These are phyloP conservation scores for Eriocheir sinensis DNA, from an alignment of 1,140 invertebrate species.

Conservation along the genomic window DNA sequence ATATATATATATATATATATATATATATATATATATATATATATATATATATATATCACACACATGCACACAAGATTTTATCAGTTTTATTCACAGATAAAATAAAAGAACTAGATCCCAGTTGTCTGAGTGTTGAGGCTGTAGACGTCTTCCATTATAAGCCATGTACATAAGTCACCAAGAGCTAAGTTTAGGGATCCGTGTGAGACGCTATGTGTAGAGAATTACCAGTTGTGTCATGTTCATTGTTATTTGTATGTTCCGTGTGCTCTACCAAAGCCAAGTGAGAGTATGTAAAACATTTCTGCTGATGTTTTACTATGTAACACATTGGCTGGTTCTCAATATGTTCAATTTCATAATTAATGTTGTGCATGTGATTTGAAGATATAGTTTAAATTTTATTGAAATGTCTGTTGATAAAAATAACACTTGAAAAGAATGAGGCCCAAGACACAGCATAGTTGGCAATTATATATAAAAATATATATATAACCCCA, in stretches of 20 bases:
- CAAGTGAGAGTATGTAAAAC: too few species aligned
- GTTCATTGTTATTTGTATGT: not conserved
- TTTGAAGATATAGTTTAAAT: too few species aligned
- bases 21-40: slow-evolving; percentile 48
- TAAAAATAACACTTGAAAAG: too few species aligned
- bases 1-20: slow-evolving; percentile 55
- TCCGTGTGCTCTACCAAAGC: not conserved
- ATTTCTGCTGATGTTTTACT: too few species aligned
- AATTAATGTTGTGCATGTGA: too few species aligned
- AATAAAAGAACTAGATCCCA: not conserved
- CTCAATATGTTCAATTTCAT: too few species aligned
- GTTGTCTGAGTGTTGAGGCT: not conserved
- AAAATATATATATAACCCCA: too few species aligned
- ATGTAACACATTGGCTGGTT: too few species aligned
- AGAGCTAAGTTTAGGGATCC: not conserved
- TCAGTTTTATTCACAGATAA: not conserved
- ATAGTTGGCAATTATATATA: too few species aligned
- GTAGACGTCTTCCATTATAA: not conserved
- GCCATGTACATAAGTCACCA: not conserved
- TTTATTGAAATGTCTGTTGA: too few species aligned
- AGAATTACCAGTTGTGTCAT: not conserved
- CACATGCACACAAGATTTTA: not conserved
- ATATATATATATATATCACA: too few species aligned
- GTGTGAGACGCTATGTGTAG: not conserved
- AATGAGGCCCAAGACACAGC: too few species aligned